Evolutionary conservation across 1,140 invertebrate species (phyloP), one percentile per base, ranked within the genome.

Genomic region (Drosophila sturtevanti): DNA sequence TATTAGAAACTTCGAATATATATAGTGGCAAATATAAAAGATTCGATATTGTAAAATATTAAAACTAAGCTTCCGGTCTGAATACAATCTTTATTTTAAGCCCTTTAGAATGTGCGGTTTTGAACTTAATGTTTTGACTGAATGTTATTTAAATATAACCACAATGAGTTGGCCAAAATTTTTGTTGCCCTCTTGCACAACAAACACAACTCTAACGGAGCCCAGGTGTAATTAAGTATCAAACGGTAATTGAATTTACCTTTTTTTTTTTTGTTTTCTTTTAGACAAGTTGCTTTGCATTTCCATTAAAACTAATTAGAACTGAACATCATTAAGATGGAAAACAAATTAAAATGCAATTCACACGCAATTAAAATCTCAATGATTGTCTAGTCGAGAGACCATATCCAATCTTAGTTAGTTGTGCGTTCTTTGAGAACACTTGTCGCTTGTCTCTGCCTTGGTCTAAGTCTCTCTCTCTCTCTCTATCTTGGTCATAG

Each of bases 301-400:
- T 75, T 77, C 65, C 72, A 76, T 2, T 10, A 48, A 48, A 48
- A 48, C 73, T 77, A 77, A 77, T 77, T 77, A 77, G 72, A 77
- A 77, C 66, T 55, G 73, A 70, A 67, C 37, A 38, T 37, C n/a
- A 48, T 54, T 64, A 60, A 54, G 27, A 70, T 31, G 58, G 18
- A 44, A 78, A 72, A 67, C 66, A 48, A 27, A 69, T 67, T 77
- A 64, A 60, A 67, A 73, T 77, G 77, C 63, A 69, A 73, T 76
- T 77, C 60, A 77, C 68, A 80, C 64, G 79, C 75, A 74, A 82
- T 78, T 82, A 82, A 81, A 77, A 38, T 72, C 41, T 48, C 41
- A 21, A 34, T 75, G 68, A 52, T 52, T 38, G 27, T 64, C 31
- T 27, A 31, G 38, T 38, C 63, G 63, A 60, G 70, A 51, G 35